A percentile compares a stretch with the other conserved stretches of the same genome.
phyloP scores from a whole-genome alignment of 1,140 invertebrate species.

The Anoplophora glabripennis region DNA sequence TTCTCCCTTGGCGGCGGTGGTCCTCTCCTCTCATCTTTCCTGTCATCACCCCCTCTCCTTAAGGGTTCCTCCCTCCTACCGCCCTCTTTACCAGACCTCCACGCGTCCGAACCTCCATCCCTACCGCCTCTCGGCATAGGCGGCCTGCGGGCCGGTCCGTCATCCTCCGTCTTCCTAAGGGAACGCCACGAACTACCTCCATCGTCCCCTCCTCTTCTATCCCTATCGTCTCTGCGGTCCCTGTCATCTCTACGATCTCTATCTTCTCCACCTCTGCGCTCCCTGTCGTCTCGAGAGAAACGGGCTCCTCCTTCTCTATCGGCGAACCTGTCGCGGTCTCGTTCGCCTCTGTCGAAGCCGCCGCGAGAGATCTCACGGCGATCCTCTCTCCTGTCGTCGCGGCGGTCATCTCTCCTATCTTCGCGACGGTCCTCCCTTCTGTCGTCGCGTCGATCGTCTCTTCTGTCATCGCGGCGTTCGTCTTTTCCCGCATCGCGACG shows the following conservation, averaged over 20 bases:
- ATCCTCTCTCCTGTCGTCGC: slow-evolving; percentile 2
- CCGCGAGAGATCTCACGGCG: slow-evolving; percentile 1
- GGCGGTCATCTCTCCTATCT: slow-evolving; percentile 7
- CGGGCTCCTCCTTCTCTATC: slow-evolving; percentile 16
- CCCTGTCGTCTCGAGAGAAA: slow-evolving; percentile 11
- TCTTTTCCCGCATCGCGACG: slow-evolving; percentile 4
- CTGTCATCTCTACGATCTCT: slow-evolving; percentile 18
- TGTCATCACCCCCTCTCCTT: too few species aligned
- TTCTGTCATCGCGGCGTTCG: slow-evolving; percentile 14
- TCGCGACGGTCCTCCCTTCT: not conserved
- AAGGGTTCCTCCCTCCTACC: slow-evolving; percentile 5
- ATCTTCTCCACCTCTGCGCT: slow-evolving; percentile 11
- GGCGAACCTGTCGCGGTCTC: slow-evolving; percentile 8
- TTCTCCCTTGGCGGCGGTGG: slow-evolving; percentile 2
- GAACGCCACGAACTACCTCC: slow-evolving; percentile 10
- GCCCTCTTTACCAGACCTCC: slow-evolving; percentile 1
- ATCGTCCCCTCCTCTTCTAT: slow-evolving; percentile 13
- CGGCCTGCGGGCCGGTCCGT: slow-evolving; percentile 6
- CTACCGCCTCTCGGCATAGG: not conserved
- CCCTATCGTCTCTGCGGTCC: slow-evolving; percentile 14
- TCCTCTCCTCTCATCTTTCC: slow-evolving; percentile 3
- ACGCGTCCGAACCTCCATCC: slow-evolving; percentile 3
- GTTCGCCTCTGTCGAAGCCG: slow-evolving; percentile 13
- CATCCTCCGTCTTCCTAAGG: slow-evolving; percentile 8
- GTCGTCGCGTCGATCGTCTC: not conserved